Evolutionary conservation across 1,140 invertebrate species (phyloP).

Genomic region (Bombus turneri): DNA sequence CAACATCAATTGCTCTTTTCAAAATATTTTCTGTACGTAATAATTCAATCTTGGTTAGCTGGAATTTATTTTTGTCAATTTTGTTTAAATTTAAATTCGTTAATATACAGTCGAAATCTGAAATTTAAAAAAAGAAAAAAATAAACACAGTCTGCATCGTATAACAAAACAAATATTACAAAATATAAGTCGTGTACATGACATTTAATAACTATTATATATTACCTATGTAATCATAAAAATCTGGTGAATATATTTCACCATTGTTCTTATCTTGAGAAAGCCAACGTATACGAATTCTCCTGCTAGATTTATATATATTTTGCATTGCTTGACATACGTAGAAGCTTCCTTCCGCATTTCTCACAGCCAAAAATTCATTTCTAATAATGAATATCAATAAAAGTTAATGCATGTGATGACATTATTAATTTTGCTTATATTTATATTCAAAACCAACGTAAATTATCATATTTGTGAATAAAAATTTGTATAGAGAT

Average conservation of each 20-base stretch:
- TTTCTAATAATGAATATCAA: constrained; percentile 84
- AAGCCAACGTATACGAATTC: constrained; percentile 95
- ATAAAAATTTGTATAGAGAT: constrained; percentile 40
- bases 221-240: constrained; percentile 92
- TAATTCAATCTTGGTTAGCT: constrained; percentile 88
- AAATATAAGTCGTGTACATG: not conserved
- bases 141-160: not conserved
- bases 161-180: not conserved
- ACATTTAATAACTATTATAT: not conserved
- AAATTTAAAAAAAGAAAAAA: constrained; percentile 70
- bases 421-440: not conserved
- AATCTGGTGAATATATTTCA: constrained; percentile 93
- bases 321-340: constrained; percentile 96
- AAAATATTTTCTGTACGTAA: constrained; percentile 92
- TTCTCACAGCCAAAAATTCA: constrained; percentile 95
- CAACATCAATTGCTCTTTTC: constrained; percentile 91
- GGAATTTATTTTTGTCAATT: constrained; percentile 88
- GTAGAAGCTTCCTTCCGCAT: constrained; percentile 94
- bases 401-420: constrained; percentile 40
- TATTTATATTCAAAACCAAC: not conserved
- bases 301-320: constrained; percentile 91
- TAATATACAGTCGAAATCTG: constrained; percentile 94
- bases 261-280: constrained; percentile 88
- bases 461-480: constrained; percentile 35
- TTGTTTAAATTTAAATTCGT: constrained; percentile 91